Conservation (phyloP, 1,140 invertebrate species). For the Andricus grossulariae region DNA sequence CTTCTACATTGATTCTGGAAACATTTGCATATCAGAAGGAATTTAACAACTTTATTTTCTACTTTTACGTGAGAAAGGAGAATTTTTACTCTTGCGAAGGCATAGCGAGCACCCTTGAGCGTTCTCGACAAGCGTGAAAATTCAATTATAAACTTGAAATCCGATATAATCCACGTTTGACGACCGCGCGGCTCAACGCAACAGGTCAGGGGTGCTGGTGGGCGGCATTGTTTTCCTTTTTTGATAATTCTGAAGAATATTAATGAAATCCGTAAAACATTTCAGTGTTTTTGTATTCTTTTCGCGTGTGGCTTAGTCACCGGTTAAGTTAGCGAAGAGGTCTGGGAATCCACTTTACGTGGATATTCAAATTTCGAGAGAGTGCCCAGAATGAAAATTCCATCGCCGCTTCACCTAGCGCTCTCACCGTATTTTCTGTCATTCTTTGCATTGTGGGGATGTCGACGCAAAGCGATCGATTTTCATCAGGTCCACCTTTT, state of each 20-base stretch:
- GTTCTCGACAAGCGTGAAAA: constrained; percentile 56
- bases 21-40: too few relatives aligned
- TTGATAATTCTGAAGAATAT: constrained; percentile 71
- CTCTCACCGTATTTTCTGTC: not conserved
- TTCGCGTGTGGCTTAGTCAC: constrained; percentile 72
- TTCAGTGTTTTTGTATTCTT: constrained; percentile 68
- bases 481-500: not conserved
- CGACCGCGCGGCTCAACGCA: constrained; percentile 64
- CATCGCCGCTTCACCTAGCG: constrained; percentile 34
- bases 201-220: constrained; percentile 66
- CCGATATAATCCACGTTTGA: constrained; percentile 68
- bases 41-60: too few relatives aligned
- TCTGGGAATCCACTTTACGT: constrained; percentile 63
- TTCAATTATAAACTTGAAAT: constrained; percentile 70
- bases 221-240: constrained; percentile 64
- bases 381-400: constrained; percentile 69
- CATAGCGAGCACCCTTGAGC: too few relatives aligned
- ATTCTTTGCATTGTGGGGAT: not conserved
- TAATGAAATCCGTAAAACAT: constrained; percentile 66
- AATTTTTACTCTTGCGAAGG: too few relatives aligned
- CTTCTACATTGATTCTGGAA: too few relatives aligned
- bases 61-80: too few relatives aligned
- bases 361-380: constrained; percentile 70
- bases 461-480: not conserved
- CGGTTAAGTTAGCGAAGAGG: constrained; percentile 46